These are phyloP conservation scores for Tetrao urogallus DNA, from an alignment of 2,113 vertebrate species.

Conservation along the genomic window DNA sequence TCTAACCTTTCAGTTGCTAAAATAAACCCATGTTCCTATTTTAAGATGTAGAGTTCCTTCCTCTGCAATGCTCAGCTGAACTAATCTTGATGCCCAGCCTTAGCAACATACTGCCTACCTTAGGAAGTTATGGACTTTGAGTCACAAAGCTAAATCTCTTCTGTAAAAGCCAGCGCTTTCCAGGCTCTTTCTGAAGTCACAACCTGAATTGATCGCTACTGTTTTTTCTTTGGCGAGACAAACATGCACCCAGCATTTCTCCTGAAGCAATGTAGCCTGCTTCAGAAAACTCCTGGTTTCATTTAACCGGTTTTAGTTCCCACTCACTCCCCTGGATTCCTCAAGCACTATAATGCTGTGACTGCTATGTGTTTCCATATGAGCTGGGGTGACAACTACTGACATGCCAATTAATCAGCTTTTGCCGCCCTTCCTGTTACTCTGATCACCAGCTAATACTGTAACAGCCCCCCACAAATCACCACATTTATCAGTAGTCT, in stretches of 20 bases:
- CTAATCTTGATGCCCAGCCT: background rate
- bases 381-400: background rate
- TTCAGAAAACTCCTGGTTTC: background rate
- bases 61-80: slow-evolving; percentile 30
- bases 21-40: slow-evolving; percentile 43
- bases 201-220: background rate
- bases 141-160: background rate
- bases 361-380: background rate
- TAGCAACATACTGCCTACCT: background rate
- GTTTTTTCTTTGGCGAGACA: background rate
- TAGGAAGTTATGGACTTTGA: background rate
- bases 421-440: background rate
- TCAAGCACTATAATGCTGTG: background rate
- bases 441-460: background rate
- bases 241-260: background rate
- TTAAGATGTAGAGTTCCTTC: slow-evolving; percentile 29
- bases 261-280: background rate
- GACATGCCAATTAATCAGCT: background rate
- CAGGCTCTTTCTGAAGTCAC: background rate
- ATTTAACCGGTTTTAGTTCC: background rate
- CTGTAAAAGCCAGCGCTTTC: background rate
- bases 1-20: slow-evolving; percentile 26
- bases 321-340: background rate
- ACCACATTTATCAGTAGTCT: background rate
- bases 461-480: background rate